A percentile compares a stretch with the other conserved stretches of the same genome.
These are phyloP conservation scores for Temnothorax rugatulus DNA, from an alignment of 2,888 invertebrate species.

Conservation along the genomic window DNA sequence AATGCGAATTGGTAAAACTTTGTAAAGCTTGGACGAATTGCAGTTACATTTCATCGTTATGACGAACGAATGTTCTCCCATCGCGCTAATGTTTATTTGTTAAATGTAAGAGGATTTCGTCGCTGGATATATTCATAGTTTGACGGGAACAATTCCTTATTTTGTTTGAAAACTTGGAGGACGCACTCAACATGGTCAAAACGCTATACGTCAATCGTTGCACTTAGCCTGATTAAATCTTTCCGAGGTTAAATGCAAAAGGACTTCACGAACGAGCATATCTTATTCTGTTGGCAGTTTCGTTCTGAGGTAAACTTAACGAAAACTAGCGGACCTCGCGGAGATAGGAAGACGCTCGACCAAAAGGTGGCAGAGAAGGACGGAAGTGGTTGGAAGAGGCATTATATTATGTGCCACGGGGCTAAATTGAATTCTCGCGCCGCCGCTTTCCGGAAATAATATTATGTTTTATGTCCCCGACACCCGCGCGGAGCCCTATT, in stretches of 20 bases:
- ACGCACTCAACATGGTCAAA: neutral
- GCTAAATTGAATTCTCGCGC: conserved; percentile 83
- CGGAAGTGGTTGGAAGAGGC: conserved; percentile 56
- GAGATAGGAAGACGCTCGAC: conserved; percentile 25
- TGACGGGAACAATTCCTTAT: neutral
- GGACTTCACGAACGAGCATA: conserved; percentile 38
- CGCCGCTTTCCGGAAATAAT: conserved; percentile 82
- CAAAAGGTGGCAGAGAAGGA: conserved; percentile 38
- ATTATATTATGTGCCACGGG: conserved; percentile 75
- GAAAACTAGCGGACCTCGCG: conserved; percentile 24
- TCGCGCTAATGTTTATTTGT: conserved; percentile 27
- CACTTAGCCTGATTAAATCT: conserved; percentile 75
- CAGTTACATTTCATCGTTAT: conserved; percentile 33
- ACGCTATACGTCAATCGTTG: conserved; percentile 35
- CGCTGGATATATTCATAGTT: neutral
- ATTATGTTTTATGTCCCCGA: conserved; percentile 84
- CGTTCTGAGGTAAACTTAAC: conserved; percentile 24
- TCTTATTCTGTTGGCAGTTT: conserved; percentile 41
- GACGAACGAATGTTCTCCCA: conserved; percentile 15
- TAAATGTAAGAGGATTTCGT: conserved; percentile 30
- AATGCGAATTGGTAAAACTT: conserved; percentile 43
- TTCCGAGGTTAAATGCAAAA: conserved; percentile 67
- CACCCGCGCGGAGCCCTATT: conserved; percentile 79
- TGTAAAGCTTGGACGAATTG: conserved; percentile 40
- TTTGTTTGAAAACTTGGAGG: conserved; percentile 9